phyloP scores from a whole-genome alignment of 1,140 invertebrate species.

The Drosophila grimshawi region DNA sequence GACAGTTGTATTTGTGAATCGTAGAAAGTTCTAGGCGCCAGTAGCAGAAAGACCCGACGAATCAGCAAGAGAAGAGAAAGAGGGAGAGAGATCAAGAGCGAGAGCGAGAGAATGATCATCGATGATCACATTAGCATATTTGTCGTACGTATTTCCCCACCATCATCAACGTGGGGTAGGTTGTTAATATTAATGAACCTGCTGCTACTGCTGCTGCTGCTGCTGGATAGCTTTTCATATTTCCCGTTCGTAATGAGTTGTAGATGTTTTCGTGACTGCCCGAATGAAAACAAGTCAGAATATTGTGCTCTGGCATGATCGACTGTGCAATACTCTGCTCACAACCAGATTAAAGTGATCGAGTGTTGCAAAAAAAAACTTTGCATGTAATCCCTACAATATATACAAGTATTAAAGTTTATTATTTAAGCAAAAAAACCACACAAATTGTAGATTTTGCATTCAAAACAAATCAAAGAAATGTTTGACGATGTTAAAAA shows the following conservation, averaged over 20 bases:
- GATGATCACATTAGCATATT: slow-evolving; percentile 59
- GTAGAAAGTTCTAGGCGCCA: slow-evolving; percentile 56
- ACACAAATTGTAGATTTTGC: too few species aligned
- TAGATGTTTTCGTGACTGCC: slow-evolving; percentile 21
- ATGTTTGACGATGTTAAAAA: too few species aligned
- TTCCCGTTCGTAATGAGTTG: slow-evolving; percentile 1
- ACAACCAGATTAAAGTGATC: too few species aligned
- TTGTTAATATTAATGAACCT: slow-evolving; percentile 65
- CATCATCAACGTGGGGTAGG: slow-evolving; percentile 67
- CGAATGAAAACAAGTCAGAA: not conserved
- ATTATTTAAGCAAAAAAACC: too few species aligned
- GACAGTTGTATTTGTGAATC: slow-evolving; percentile 47
- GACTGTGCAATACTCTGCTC: too few species aligned
- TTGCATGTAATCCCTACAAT: too few species aligned
- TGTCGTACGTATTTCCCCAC: slow-evolving; percentile 32
- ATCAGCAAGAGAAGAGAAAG: not conserved
- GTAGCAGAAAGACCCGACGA: slow-evolving; percentile 4
- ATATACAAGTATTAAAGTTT: too few species aligned
- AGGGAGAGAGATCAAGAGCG: not conserved
- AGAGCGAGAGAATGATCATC: slow-evolving; percentile 34
- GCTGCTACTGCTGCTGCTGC: slow-evolving; percentile 17
- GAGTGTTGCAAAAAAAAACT: too few species aligned
- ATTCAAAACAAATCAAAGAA: too few species aligned
- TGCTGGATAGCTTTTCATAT: slow-evolving; percentile 27
- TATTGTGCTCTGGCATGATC: too few species aligned